Evolutionary conservation across 1,140 invertebrate species (phyloP).

Genomic region (Ectropis grisescens): DNA sequence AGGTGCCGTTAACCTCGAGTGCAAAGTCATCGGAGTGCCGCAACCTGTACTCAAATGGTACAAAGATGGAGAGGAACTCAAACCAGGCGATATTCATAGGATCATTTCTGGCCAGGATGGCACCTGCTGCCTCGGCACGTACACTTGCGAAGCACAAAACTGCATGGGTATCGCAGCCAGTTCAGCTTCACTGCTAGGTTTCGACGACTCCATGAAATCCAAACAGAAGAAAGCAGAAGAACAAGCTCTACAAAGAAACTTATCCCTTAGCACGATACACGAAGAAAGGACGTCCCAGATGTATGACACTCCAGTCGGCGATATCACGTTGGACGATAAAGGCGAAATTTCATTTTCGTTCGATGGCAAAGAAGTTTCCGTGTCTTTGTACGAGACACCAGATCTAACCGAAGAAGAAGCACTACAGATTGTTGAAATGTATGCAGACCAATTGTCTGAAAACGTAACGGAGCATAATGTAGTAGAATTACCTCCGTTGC

Average conservation of each 20-base stretch:
- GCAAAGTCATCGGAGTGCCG: constrained; percentile 93
- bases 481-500: constrained; percentile 87
- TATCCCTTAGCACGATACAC: constrained; percentile 89
- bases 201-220: constrained; percentile 79
- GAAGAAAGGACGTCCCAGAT: constrained; percentile 91
- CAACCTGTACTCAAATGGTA: constrained; percentile 91
- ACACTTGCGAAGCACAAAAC: constrained; percentile 93
- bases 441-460: constrained; percentile 91
- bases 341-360: constrained; percentile 91
- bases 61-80: constrained; percentile 90
- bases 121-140: constrained; percentile 91
- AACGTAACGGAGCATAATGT: constrained; percentile 90
- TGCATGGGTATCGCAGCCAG: constrained; percentile 93
- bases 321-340: constrained; percentile 83
- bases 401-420: constrained; percentile 93
- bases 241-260: constrained; percentile 76
- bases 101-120: constrained; percentile 92
- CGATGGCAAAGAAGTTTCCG: constrained; percentile 91
- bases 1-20: constrained; percentile 91
- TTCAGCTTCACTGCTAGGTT: constrained; percentile 88
- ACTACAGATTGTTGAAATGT: constrained; percentile 92
- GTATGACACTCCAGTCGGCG: constrained; percentile 83
- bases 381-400: constrained; percentile 91
- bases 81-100: constrained; percentile 91
- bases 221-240: constrained; percentile 70